Evolutionary conservation across 2,888 invertebrate genomes (phyloP).

Genomic region (Xylota sylvarum): DNA sequence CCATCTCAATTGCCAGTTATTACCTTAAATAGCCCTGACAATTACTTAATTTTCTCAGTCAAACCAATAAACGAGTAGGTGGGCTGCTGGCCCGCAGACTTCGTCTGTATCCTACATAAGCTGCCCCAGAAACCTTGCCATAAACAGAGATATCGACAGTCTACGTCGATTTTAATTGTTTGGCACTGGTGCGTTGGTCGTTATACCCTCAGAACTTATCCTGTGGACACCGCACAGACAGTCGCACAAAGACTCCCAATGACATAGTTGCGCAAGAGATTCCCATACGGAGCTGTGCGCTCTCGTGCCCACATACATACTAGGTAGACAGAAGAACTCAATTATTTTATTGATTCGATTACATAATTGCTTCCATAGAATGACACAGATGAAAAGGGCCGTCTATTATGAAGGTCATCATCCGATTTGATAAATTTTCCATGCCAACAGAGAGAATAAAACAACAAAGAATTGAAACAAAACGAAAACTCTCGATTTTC

Average conservation of each 20-base stretch:
- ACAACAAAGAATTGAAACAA: constrained; percentile 8
- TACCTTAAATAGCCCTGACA: constrained; percentile 72
- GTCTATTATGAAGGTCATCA: no score
- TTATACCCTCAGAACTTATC: constrained; percentile 56
- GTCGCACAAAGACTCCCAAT: constrained; percentile 34
- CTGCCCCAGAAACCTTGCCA: constrained; percentile 66
- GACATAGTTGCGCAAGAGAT: constrained; percentile 52
- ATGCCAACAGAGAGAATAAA: constrained; percentile 21
- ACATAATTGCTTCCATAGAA: constrained; percentile 58
- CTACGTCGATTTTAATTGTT: constrained; percentile 68
- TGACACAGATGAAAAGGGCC: constrained; percentile 50
- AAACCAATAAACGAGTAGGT: constrained; percentile 58
- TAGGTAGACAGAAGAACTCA: constrained; percentile 37
- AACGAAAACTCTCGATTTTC: constrained; percentile 71
- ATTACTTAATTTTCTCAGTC: constrained; percentile 69
- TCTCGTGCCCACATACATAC: constrained; percentile 46
- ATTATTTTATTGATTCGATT: constrained; percentile 60
- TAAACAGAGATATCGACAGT: constrained; percentile 64
- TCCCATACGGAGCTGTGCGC: constrained; percentile 32
- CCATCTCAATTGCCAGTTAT: constrained; percentile 58
- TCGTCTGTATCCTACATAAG: constrained; percentile 43
- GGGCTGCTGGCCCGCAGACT: constrained; percentile 44
- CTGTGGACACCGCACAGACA: constrained; percentile 45
- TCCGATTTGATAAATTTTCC: constrained; percentile 16
- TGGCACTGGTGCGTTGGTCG: constrained; percentile 47